Evolutionary conservation across 2,888 invertebrate genomes (phyloP), one percentile per base, ranked within the genome.

Genomic region (Gastracanthus pulcherrimus): DNA sequence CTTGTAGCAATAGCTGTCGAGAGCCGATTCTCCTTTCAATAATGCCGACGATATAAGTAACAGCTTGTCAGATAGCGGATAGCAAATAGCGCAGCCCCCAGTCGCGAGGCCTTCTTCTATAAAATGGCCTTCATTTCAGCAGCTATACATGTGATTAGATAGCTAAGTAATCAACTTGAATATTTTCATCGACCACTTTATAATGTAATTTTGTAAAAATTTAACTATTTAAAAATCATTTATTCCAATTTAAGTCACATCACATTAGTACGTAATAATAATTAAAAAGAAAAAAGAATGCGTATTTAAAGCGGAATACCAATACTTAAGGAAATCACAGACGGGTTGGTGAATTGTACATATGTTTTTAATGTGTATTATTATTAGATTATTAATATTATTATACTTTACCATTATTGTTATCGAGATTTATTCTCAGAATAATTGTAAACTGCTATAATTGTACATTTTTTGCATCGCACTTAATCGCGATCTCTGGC

Each of bases 121-220:
- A 55, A 23, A 77, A 81, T 75, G 82, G 83, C 82, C 84, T 82
- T 83, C 72, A 85, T 85, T 87, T 82, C 86, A 86, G 87, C 87
- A 87, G 87, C 87, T 89, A 89, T 89, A 89, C 85, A 89, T 90
- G 90, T 90, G 88, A 85, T 88, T 90, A 89, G 87, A 85, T 89
- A 87, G 87, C 82, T 84, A 85, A 81, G 34, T 83, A 75, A 77
- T 83, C 72, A 60, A 38, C 72, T 74, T 75, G 71, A 38, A 80
- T 48, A 76, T 74, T 76, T 66, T 80, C 58, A 36, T 48, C 78
- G 72, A 83, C 72, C 87, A 87, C 87, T 89, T 91, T 89, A 89
- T 90, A 90, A 89, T 90, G 91, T 90, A 90, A 91, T 91, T 91
- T 91, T 91, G 91, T 91, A 91, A 89, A 91, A 87, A 90, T 90